These are phyloP conservation scores for Dascyllus trimaculatus DNA, from an alignment of 2,113 vertebrate genomes.

Conservation along the genomic window DNA sequence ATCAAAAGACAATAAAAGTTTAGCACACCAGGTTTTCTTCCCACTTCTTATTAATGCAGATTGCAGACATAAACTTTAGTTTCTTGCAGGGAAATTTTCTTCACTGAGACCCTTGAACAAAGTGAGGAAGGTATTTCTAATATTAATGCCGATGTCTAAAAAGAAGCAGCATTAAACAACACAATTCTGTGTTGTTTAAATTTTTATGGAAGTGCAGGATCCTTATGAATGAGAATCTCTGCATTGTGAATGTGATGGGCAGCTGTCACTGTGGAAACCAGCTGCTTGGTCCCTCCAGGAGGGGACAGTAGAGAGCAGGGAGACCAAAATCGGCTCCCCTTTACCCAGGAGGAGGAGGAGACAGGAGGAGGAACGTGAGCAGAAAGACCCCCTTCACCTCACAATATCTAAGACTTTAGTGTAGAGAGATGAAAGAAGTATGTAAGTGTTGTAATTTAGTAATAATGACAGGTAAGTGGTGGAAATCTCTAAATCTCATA, in stretches of 20 bases:
- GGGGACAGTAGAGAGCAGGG: slow-evolving; percentile 81
- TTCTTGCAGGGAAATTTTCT: slow-evolving; percentile 9
- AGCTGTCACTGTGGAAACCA: slow-evolving; percentile 67
- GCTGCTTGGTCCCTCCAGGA: slow-evolving; percentile 69
- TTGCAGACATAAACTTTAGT: slow-evolving; percentile 27
- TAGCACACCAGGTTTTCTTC: slow-evolving; percentile 35
- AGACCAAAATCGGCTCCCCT: slow-evolving; percentile 37
- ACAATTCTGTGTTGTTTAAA: slow-evolving; percentile 4
- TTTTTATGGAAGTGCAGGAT: neutral
- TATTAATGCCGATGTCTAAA: slow-evolving; percentile 8
- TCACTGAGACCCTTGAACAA: slow-evolving; percentile 39
- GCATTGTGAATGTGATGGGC: slow-evolving; percentile 57
- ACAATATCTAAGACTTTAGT: slow-evolving; percentile 16
- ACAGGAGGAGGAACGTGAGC: neutral
- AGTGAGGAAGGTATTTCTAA: slow-evolving; percentile 14
- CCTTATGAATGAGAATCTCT: slow-evolving; percentile 8
- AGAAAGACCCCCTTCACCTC: slow-evolving; percentile 28
- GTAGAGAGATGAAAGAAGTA: neutral
- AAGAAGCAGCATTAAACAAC: slow-evolving; percentile 16
- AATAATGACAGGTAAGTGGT: neutral
- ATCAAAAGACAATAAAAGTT: slow-evolving; percentile 66
- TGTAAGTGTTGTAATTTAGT: neutral
- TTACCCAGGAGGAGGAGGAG: slow-evolving; percentile 12
- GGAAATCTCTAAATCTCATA: neutral
- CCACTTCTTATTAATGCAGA: slow-evolving; percentile 37